Evolutionary conservation across 2,888 invertebrate species (phyloP).

Genomic region (Parapristionchus giblindavisi): DNA sequence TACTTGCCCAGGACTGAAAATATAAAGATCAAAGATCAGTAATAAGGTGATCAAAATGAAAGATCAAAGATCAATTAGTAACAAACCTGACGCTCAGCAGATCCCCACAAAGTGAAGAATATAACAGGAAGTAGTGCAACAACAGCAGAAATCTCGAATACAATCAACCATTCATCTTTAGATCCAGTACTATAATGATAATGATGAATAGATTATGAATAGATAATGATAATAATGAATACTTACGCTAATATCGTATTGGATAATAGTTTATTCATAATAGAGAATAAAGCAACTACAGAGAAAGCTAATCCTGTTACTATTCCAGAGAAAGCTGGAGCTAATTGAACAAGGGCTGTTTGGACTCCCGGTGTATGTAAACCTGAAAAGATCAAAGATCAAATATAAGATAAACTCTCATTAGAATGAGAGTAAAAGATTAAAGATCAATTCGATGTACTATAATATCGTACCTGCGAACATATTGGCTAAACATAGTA

Average conservation of each 20-base stretch:
- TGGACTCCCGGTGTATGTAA: slow-evolving; percentile 68
- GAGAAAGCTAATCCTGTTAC: slow-evolving; percentile 63
- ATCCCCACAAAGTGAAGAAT: slow-evolving; percentile 65
- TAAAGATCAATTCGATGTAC: slow-evolving; percentile 21
- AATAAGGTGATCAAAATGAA: slow-evolving; percentile 11
- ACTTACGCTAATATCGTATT: slow-evolving; percentile 55
- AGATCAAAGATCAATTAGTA: slow-evolving; percentile 4
- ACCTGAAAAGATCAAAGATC: slow-evolving; percentile 44
- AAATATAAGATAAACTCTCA: background rate
- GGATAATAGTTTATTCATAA: slow-evolving; percentile 64
- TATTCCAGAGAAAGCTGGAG: slow-evolving; percentile 67
- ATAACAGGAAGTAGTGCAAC: slow-evolving; percentile 66
- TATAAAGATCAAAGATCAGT: background rate
- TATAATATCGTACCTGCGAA: slow-evolving; percentile 65
- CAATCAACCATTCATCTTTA: slow-evolving; percentile 62
- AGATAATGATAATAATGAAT: background rate
- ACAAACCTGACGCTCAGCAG: slow-evolving; percentile 42
- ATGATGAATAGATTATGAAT: background rate
- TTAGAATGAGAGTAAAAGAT: background rate
- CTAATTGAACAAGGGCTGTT: slow-evolving; percentile 67
- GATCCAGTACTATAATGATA: slow-evolving; percentile 39
- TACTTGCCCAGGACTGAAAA: slow-evolving; percentile 33
- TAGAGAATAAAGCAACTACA: slow-evolving; percentile 64
- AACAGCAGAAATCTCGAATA: slow-evolving; percentile 64
- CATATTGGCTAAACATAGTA: slow-evolving; percentile 64